Percentiles rank a stretch among this genome's conserved stretches.
phyloP scores from a whole-genome alignment of 2,888 invertebrate genomes.

The Oligia strigilis region DNA sequence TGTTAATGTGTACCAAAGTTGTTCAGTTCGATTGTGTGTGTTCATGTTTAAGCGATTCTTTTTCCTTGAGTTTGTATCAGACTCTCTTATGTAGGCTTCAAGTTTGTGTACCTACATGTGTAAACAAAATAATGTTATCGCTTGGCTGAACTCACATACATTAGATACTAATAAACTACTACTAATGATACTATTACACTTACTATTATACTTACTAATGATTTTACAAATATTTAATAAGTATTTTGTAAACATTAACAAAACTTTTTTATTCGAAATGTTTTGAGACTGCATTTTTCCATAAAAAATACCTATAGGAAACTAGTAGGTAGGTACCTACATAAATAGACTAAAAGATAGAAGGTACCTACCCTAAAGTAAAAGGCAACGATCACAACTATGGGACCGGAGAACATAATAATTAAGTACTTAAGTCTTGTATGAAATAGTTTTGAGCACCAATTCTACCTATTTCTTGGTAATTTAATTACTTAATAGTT shows the following conservation, averaged over 20 bases:
- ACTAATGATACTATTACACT: too few relatives aligned
- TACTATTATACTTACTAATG: not conserved
- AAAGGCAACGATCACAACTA: not conserved
- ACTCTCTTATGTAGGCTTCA: not conserved
- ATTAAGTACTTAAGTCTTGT: too few relatives aligned
- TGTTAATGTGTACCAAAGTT: too few relatives aligned
- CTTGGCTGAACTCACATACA: conserved; percentile 5
- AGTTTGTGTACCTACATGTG: not conserved
- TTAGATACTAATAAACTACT: not conserved
- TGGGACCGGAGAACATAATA: not conserved
- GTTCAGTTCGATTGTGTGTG: conserved; percentile 1
- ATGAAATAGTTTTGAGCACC: not conserved
- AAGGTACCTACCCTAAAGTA: not conserved
- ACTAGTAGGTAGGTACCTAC: not conserved
- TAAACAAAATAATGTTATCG: conserved; percentile 24
- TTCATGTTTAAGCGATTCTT: not conserved
- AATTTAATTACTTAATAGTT: conserved; percentile 22
- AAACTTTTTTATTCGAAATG: not conserved
- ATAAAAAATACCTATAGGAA: not conserved
- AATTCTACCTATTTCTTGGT: not conserved
- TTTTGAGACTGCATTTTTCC: not conserved
- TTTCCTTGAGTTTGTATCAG: conserved; percentile 17
- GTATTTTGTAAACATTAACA: conserved; percentile 11
- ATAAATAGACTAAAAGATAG: not conserved
- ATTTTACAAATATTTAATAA: conserved; percentile 4